Evolutionary conservation across 53 echinoderm and acorn worm genomes (phyloP), one percentile per base, ranked within the genome.

Genomic region (Apostichopus leukothele): DNA sequence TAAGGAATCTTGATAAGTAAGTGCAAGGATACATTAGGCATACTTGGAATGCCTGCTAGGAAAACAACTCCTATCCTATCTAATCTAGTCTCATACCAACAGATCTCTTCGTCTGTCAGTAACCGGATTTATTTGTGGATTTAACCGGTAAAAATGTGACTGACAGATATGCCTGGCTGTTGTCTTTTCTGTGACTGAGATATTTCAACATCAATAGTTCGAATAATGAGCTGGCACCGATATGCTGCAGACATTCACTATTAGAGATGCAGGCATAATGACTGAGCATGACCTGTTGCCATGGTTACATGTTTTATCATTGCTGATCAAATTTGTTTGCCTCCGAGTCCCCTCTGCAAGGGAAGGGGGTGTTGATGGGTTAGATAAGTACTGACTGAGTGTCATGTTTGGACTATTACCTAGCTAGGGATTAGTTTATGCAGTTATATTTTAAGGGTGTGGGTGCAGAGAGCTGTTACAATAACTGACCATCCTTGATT

Each of bases 21-120:
- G 79, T 79, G 79, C 81, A 81, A 81, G 54, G 81, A 81, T 81
- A 81, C 81, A 81, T 81, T 54, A 5, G 71, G 81, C 81, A 81
- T 81, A 81, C 54, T 59, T 55, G 22, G 59, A 22, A 81, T 81
- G 81, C 81, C 81, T n/a, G 5, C 60, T 53, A 81, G 81, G 55
- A 81, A 55, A 81, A 81, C 81, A 81, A 14, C 81, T 81, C 20
- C 22, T 20, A 81, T 81, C 81, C 53, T 81, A 81, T 81, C 81
- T 54, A 23, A 54, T 81, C 81, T 59, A 19, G 18, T 39, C 81
- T 81, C 81, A n/a, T 81, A 54, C 5, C 81, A 81, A 23, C 18
- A 81, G 71, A 71, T 16, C 54, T 54, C 60, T 12, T 54, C 55
- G 81, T 81, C 81, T 22, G 81, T 81, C 59, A 22, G 81, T 22